These are phyloP conservation scores for Pteropus alecto DNA, from an alignment of 2,113 vertebrate species.

Conservation along the genomic window DNA sequence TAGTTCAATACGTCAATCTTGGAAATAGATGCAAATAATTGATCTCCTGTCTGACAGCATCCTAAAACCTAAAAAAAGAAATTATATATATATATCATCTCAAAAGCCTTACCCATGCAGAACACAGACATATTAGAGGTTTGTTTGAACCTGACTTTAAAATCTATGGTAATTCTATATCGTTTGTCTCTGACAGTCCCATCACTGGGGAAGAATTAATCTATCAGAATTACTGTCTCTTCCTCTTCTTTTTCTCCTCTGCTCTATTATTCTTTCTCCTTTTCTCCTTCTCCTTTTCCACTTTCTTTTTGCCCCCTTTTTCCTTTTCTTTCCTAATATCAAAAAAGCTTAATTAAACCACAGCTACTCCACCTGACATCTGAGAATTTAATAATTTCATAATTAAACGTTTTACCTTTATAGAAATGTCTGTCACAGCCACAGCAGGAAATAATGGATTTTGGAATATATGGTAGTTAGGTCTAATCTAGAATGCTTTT, in stretches of 20 bases:
- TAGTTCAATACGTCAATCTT: slow-evolving; percentile 10
- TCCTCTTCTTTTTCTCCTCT: slow-evolving; percentile 37
- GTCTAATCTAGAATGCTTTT: slow-evolving; percentile 1
- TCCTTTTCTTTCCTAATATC: not conserved
- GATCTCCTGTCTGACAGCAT: slow-evolving; percentile 46
- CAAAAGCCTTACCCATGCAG: slow-evolving; percentile 56
- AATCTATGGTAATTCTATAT: slow-evolving; percentile 64
- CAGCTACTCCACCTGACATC: not conserved
- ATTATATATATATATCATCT: not conserved
- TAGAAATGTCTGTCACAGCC: not conserved
- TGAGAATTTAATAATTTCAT: not conserved
- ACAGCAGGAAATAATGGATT: not conserved
- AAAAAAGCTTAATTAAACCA: not conserved
- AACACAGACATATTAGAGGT: slow-evolving; percentile 64
- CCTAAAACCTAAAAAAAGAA: not conserved
- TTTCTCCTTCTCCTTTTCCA: not conserved
- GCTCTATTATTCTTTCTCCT: not conserved
- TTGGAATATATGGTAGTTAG: not conserved
- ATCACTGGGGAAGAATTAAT: slow-evolving; percentile 75
- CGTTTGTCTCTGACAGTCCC: slow-evolving; percentile 63
- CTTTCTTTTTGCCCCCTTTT: not conserved
- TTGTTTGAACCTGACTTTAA: slow-evolving; percentile 73
- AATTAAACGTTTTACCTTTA: not conserved
- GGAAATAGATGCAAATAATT: slow-evolving; percentile 25
- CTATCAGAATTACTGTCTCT: slow-evolving; percentile 64